phyloP scores from a whole-genome alignment of 2,797 vertebrate genomes.

The Urosaurus nigricauda region DNA sequence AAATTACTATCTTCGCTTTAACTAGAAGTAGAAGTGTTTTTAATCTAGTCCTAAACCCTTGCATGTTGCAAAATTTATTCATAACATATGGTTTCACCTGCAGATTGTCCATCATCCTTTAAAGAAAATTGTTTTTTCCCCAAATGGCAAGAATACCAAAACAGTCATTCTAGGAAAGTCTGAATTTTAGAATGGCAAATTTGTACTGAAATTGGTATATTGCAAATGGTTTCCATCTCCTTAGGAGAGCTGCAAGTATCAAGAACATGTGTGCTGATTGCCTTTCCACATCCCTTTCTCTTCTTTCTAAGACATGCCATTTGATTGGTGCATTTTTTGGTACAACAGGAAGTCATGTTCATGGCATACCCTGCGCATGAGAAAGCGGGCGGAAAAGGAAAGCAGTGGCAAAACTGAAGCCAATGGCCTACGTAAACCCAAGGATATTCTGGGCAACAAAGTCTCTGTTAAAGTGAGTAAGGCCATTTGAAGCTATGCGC shows the following conservation, averaged over 20 bases:
- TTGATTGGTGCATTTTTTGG: slow-evolving; percentile 91
- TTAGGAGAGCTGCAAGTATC: slow-evolving; percentile 62
- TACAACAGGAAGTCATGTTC: slow-evolving; percentile 99
- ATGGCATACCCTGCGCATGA: slow-evolving; percentile 98
- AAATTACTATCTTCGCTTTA: slow-evolving; percentile 51
- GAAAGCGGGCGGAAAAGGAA: slow-evolving; percentile 95
- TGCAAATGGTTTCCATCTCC: slow-evolving; percentile 55
- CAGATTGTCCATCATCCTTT: slow-evolving; percentile 30
- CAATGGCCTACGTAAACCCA: slow-evolving; percentile 90
- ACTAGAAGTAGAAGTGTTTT: slow-evolving; percentile 39
- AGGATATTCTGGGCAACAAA: slow-evolving; percentile 92
- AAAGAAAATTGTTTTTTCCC: slow-evolving; percentile 14
- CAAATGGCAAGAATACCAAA: slow-evolving; percentile 59
- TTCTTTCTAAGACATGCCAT: slow-evolving; percentile 77
- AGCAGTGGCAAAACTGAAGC: slow-evolving; percentile 87
- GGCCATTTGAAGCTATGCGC: slow-evolving; percentile 75
- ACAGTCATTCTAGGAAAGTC: slow-evolving; percentile 66
- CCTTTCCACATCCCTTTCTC: slow-evolving; percentile 70
- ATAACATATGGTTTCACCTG: slow-evolving; percentile 50
- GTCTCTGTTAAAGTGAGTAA: slow-evolving; percentile 94
- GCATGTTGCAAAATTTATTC: slow-evolving; percentile 34
- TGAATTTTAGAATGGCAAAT: slow-evolving; percentile 62
- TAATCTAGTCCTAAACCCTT: slow-evolving; percentile 23
- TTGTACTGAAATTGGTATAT: slow-evolving; percentile 44
- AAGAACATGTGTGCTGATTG: slow-evolving; percentile 70